A percentile compares a stretch with the other conserved stretches of the same genome.
Evolutionary conservation across 1,140 invertebrate genomes (phyloP).

Genomic region (Sipha flava): DNA sequence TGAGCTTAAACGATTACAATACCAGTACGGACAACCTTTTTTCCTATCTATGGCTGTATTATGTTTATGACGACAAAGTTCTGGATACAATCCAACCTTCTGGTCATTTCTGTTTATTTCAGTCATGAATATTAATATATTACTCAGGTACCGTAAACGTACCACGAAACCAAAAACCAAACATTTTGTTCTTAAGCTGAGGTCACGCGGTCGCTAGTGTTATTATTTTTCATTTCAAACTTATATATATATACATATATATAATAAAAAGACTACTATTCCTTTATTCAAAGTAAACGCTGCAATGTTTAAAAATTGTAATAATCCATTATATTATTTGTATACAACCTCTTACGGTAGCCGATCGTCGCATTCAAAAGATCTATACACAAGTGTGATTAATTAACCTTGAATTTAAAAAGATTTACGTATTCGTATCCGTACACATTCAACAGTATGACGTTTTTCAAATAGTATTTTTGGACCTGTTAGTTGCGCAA

Average conservation of each 20-base stretch:
- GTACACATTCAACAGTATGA: background rate
- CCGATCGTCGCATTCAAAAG: background rate
- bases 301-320: background rate
- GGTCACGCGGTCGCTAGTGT: background rate
- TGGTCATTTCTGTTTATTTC: slow-evolving; percentile 22
- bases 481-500: background rate
- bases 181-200: background rate
- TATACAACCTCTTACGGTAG: background rate
- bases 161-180: background rate
- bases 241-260: no score
- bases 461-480: background rate
- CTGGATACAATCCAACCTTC: slow-evolving; percentile 26
- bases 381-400: background rate
- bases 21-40: background rate
- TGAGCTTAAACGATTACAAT: background rate
- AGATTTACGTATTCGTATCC: background rate
- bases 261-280: no score
- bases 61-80: background rate
- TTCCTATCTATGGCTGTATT: background rate
- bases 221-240: background rate
- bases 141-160: background rate
- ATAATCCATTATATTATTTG: background rate
- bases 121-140: slow-evolving; percentile 24
- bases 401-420: slow-evolving; percentile 6
- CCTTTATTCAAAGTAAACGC: no score